Evolutionary conservation across 2,888 invertebrate genomes (phyloP).

Genomic region (Coenonympha arcania): DNA sequence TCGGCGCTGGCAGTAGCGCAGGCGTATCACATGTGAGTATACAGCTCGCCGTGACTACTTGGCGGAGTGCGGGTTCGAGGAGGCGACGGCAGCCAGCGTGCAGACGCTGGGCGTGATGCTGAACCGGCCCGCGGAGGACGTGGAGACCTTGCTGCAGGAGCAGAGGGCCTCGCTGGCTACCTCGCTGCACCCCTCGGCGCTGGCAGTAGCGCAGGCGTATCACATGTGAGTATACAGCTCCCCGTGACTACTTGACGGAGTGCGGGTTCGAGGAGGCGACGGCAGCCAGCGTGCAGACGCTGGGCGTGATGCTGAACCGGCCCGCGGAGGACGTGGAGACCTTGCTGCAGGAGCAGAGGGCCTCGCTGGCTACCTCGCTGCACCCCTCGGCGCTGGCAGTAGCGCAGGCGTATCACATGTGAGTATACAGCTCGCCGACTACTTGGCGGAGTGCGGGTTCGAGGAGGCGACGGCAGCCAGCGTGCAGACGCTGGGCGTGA

Average conservation of each 20-base stretch:
- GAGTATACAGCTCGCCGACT: slow-evolving; percentile 56
- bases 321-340: slow-evolving; percentile 45
- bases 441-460: slow-evolving; percentile 63
- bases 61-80: slow-evolving; percentile 62
- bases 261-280: slow-evolving; percentile 60
- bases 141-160: slow-evolving; percentile 41
- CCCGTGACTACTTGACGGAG: slow-evolving; percentile 61
- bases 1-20: slow-evolving; percentile 48
- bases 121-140: slow-evolving; percentile 51
- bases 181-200: slow-evolving; percentile 49
- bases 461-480: slow-evolving; percentile 53
- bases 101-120: slow-evolving; percentile 49
- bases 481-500: slow-evolving; percentile 43
- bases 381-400: slow-evolving; percentile 53
- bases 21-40: slow-evolving; percentile 56
- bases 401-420: slow-evolving; percentile 54
- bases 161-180: slow-evolving; percentile 33
- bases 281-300: slow-evolving; percentile 43
- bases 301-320: slow-evolving; percentile 55
- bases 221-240: slow-evolving; percentile 48
- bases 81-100: slow-evolving; percentile 48
- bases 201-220: slow-evolving; percentile 51
- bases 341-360: slow-evolving; percentile 39
- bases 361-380: slow-evolving; percentile 34
- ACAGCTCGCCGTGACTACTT: slow-evolving; percentile 58